Percentiles rank a stretch among this genome's conserved stretches.
These are phyloP conservation scores for Geopemphigus sp. DNA, from an alignment of 1,140 invertebrate species.

Conservation along the genomic window DNA sequence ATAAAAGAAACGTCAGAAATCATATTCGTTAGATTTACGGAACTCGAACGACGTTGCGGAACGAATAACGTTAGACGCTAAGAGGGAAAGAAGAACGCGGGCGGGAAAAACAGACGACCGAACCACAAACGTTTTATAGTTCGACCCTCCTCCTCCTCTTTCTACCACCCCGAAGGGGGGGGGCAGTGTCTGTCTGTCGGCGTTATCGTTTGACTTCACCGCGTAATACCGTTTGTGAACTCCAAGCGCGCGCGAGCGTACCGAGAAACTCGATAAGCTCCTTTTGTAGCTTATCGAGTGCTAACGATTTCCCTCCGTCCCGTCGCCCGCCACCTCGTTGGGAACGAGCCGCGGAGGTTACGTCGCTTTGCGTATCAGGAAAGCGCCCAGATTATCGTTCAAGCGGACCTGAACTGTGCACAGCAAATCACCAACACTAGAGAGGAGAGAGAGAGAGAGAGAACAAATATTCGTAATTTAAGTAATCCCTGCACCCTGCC, in stretches of 20 bases:
- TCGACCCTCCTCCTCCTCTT: too few relatives aligned
- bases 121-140: constrained; percentile 25
- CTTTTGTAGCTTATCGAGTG: constrained; percentile 38
- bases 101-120: background rate
- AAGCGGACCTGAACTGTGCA: constrained; percentile 9
- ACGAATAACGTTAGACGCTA: too few relatives aligned
- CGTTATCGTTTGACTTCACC: constrained; percentile 46
- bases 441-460: too few relatives aligned
- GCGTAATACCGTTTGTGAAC: constrained; percentile 37
- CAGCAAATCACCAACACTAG: constrained; percentile 10
- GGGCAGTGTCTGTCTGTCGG: constrained; percentile 11
- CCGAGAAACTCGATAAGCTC: constrained; percentile 44
- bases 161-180: too few relatives aligned
- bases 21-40: too few relatives aligned
- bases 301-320: constrained; percentile 33
- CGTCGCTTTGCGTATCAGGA: constrained; percentile 29
- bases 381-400: constrained; percentile 23
- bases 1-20: too few relatives aligned
- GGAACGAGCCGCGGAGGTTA: background rate
- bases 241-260: background rate
- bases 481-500: constrained; percentile 17
- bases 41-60: too few relatives aligned
- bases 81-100: background rate
- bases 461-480: constrained; percentile 24
- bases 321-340: too few relatives aligned